Conservation (phyloP, 2,113 vertebrate genomes). For the Zingel zingel region DNA sequence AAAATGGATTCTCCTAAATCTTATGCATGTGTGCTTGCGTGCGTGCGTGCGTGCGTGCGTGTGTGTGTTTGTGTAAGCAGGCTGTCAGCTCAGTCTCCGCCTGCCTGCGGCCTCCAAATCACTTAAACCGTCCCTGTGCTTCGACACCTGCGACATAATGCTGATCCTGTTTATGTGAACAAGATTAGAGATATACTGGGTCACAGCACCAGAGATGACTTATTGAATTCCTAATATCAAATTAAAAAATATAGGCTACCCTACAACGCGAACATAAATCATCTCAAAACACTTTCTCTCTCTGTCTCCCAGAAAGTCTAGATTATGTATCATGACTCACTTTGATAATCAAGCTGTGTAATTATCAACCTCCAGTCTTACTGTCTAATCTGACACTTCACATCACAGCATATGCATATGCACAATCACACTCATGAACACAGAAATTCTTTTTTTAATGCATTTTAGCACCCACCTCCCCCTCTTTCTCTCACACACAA, state of each 20-base stretch:
- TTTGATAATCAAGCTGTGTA: slow-evolving; percentile 44
- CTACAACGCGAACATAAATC: background rate
- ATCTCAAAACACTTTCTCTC: slow-evolving; percentile 18
- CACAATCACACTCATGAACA: background rate
- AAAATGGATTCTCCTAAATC: slow-evolving; percentile 17
- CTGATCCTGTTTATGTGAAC: slow-evolving; percentile 63
- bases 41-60: background rate
- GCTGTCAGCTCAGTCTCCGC: slow-evolving; percentile 7
- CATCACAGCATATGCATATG: slow-evolving; percentile 16
- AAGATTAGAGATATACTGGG: slow-evolving; percentile 48
- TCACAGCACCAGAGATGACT: slow-evolving; percentile 23
- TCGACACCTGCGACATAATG: slow-evolving; percentile 40
- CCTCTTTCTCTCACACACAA: background rate
- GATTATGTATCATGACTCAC: slow-evolving; percentile 54
- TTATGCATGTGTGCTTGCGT: background rate
- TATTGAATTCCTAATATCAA: slow-evolving; percentile 41
- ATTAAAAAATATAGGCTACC: slow-evolving; percentile 2
- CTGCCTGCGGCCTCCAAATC: slow-evolving; percentile 31
- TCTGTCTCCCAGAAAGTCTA: slow-evolving; percentile 36
- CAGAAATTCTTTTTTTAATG: background rate
- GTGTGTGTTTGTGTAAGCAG: background rate
- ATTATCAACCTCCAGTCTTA: slow-evolving; percentile 45
- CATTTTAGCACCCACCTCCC: background rate
- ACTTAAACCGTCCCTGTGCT: slow-evolving; percentile 18
- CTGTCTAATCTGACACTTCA: slow-evolving; percentile 42